Evolutionary conservation across 2,888 invertebrate species (phyloP), one percentile per base, ranked within the genome.

Genomic region (Heliothis peltigera): DNA sequence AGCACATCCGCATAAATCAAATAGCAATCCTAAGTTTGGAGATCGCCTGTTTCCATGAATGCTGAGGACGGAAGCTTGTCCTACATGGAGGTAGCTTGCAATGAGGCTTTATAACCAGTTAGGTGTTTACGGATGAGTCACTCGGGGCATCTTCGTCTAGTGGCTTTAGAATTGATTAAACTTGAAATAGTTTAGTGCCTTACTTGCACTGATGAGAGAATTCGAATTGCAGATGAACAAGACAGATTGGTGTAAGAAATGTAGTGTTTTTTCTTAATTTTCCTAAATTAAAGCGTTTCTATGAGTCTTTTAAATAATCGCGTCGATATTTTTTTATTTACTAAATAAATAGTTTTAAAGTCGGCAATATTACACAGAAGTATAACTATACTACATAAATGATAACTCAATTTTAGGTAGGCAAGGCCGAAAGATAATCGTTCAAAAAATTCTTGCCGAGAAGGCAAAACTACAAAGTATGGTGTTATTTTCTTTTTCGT

Each of bases 1-100:
- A 35, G 43, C 28, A 70, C 56, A 60, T 75, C 64, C 76, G 56
- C 59, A 56, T 70, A 57, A 60, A 12, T 60, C 35, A 15, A 12
- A 62, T 55, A 55, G 12, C 17, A 18, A 0, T 47, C 56, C 53
- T 60, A 19, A 56, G 17, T 47, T 55, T 10, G 28, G 19, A 49
- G 42, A 69, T 42, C 70, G 68, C 57, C 60, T 21, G 43, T 35
- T 12, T 42, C 12, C 5, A 5, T 22, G 43, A 56, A 68, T 46
- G 10, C 12, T 12, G 18, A 35, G n/a, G 32, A 49, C 54, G 56
- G 60, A 70, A 60, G 12, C 28, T 43, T 22, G 70, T 0, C 32
- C 42, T 15, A 64, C 43, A 28, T 47, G 15, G 4, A 42, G 1
- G 17, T 28, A 51, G 25, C 19, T 21, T 54, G 22, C 43, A 47